phyloP scores from a whole-genome alignment of 2,113 vertebrate species.

The Rhabdomys dilectus region DNA sequence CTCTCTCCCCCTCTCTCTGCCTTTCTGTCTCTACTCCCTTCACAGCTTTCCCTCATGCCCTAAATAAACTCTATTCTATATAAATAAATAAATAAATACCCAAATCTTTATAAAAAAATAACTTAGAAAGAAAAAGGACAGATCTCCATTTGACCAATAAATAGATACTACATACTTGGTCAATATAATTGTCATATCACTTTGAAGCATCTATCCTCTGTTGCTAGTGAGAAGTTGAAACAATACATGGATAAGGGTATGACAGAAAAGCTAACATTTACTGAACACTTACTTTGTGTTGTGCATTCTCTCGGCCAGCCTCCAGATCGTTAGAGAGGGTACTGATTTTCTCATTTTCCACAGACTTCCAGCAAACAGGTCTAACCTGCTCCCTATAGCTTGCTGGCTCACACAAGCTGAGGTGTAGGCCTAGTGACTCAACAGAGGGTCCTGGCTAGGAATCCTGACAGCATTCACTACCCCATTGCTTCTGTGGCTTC shows the following conservation, averaged over 20 bases:
- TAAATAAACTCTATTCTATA: too few relatives aligned
- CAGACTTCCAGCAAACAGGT: neutral
- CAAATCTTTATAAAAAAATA: neutral
- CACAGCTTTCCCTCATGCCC: too few relatives aligned
- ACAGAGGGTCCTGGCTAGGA: neutral
- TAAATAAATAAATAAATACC: too few relatives aligned
- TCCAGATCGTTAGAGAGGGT: neutral
- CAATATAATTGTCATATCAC: neutral
- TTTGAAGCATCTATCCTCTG: neutral
- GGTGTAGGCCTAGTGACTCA: neutral
- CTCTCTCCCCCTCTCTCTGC: too few relatives aligned
- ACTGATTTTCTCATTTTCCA: neutral
- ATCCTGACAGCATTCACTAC: neutral
- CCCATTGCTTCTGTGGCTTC: neutral
- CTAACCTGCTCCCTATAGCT: neutral
- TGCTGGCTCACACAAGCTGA: neutral
- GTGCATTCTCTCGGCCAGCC: neutral
- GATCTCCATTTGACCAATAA: conserved; percentile 30
- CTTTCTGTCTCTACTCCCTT: too few relatives aligned
- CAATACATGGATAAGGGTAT: neutral
- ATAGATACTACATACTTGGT: neutral
- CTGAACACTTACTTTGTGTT: neutral
- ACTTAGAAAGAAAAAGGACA: conserved; percentile 2
- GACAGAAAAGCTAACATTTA: neutral
- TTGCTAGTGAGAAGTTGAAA: neutral